A percentile compares a stretch with the other conserved stretches of the same genome.
Conservation (phyloP, 2,113 vertebrate species). For the Chloebia gouldiae region DNA sequence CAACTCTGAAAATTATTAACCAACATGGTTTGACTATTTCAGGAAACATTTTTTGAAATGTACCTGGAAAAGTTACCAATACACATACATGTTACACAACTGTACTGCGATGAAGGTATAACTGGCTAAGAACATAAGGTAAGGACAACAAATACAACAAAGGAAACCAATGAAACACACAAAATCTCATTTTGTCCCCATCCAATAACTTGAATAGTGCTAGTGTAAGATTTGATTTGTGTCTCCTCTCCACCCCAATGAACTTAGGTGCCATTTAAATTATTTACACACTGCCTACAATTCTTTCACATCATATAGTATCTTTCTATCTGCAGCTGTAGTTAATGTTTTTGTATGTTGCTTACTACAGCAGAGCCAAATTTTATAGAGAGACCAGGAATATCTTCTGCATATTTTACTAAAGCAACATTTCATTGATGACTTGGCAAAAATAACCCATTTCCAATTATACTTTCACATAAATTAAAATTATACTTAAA, state of each 20-base stretch:
- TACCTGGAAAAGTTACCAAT: background rate
- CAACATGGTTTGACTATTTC: background rate
- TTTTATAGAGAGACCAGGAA: background rate
- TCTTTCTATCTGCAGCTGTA: background rate
- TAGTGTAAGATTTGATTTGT: background rate
- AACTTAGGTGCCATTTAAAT: background rate
- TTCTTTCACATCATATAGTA: background rate
- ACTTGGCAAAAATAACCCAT: background rate
- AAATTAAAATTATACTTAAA: slow-evolving; percentile 19
- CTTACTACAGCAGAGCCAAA: background rate
- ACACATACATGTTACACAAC: background rate
- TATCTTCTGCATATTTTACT: background rate
- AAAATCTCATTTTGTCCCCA: background rate
- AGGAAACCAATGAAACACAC: background rate
- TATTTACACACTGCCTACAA: background rate
- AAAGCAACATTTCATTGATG: background rate
- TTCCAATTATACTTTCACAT: slow-evolving; percentile 4
- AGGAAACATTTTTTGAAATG: background rate
- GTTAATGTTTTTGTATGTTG: background rate
- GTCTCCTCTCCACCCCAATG: background rate
- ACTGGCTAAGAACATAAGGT: background rate
- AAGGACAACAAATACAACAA: accelerated
- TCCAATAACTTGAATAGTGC: background rate
- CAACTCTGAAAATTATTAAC: background rate
- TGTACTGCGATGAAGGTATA: background rate